These are phyloP conservation scores for Mastacembelus armatus DNA, from an alignment of 2,797 vertebrate genomes.

Conservation along the genomic window DNA sequence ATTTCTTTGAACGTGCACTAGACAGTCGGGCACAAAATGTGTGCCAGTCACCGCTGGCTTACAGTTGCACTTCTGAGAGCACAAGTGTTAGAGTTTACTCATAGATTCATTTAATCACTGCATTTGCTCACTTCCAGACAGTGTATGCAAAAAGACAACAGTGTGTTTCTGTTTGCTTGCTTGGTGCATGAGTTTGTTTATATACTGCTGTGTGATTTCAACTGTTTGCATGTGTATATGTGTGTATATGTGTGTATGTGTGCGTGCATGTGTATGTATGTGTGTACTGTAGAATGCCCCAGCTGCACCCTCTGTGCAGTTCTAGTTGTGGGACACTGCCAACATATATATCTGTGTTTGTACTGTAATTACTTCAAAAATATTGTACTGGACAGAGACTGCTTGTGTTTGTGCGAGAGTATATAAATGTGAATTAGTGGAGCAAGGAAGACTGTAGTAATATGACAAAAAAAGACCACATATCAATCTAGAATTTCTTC, in stretches of 20 bases:
- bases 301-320: slow-evolving; percentile 68
- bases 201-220: slow-evolving; percentile 41
- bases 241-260: slow-evolving; percentile 29
- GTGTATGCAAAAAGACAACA: slow-evolving; percentile 29
- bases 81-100: background rate
- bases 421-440: background rate
- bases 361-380: slow-evolving; percentile 53
- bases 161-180: slow-evolving; percentile 31
- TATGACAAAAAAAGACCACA: background rate
- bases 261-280: slow-evolving; percentile 34
- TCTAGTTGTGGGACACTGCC: slow-evolving; percentile 64
- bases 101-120: slow-evolving; percentile 24
- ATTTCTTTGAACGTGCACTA: slow-evolving; percentile 13
- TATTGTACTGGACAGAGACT: slow-evolving; percentile 51
- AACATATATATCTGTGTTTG: slow-evolving; percentile 61
- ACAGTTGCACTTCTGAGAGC: slow-evolving; percentile 3
- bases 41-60: slow-evolving; percentile 7
- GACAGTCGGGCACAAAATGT: background rate
- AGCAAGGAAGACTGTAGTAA: background rate
- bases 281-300: slow-evolving; percentile 45
- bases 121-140: slow-evolving; percentile 43
- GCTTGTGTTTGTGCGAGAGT: background rate
- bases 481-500: slow-evolving; percentile 9
- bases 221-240: slow-evolving; percentile 11
- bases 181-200: slow-evolving; percentile 41